A percentile compares a stretch with the other conserved stretches of the same genome.
These are phyloP conservation scores for Cephus runcator DNA, from an alignment of 2,888 invertebrate genomes.

Conservation along the genomic window DNA sequence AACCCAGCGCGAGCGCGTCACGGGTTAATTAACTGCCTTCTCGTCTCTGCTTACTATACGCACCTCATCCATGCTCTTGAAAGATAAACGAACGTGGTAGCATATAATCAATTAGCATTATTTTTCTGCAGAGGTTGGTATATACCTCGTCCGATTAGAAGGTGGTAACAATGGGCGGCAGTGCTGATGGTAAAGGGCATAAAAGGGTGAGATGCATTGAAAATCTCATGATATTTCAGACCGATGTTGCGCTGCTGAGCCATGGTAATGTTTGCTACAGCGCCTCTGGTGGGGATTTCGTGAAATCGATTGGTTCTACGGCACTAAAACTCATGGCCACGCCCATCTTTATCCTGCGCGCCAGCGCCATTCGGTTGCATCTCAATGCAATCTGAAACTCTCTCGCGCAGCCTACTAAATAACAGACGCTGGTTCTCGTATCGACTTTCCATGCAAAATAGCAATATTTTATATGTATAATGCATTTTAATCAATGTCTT, in stretches of 20 bases:
- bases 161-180: not conserved
- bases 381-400: constrained; percentile 3
- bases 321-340: constrained; percentile 38
- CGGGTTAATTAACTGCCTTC: not conserved
- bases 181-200: not conserved
- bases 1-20: not conserved
- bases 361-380: constrained; percentile 8
- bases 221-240: not conserved
- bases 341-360: constrained; percentile 34
- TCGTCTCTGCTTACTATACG: not conserved
- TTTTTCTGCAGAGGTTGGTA: constrained; percentile 31
- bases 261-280: constrained; percentile 3
- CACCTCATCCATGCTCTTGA: constrained; percentile 3
- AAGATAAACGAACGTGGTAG: constrained; percentile 15
- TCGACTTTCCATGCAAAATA: constrained; percentile 44
- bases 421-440: constrained; percentile 33
- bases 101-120: constrained; percentile 37
- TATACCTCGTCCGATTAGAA: not conserved
- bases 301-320: constrained; percentile 56
- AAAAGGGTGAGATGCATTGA: not conserved
- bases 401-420: constrained; percentile 30
- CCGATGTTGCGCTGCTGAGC: constrained; percentile 13
- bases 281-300: constrained; percentile 44
- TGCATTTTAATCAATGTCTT: constrained; percentile 41
- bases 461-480: constrained; percentile 25